Evolutionary conservation across 2,113 vertebrate genomes (phyloP).

Genomic region (Phalacrocorax brasilianus): DNA sequence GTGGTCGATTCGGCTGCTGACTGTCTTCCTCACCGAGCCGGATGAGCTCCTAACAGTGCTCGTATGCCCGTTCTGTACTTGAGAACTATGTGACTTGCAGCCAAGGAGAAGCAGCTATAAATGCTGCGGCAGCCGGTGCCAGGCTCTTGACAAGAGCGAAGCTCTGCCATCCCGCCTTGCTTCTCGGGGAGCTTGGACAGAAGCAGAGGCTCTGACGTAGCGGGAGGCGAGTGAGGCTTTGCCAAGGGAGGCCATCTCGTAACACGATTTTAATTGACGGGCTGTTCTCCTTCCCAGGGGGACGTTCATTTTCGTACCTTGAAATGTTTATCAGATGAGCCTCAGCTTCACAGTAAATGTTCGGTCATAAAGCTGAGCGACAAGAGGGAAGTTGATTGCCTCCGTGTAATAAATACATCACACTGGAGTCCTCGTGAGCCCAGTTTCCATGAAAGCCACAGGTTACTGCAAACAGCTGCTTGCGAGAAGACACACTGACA

Average conservation of each 20-base stretch:
- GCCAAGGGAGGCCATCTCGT: neutral
- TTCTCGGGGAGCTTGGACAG: neutral
- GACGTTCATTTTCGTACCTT: slow-evolving; percentile 38
- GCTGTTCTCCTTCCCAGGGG: slow-evolving; percentile 21
- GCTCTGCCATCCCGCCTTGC: neutral
- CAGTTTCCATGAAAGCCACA: slow-evolving; percentile 68
- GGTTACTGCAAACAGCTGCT: slow-evolving; percentile 74
- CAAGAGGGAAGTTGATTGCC: slow-evolving; percentile 57
- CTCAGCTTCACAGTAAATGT: slow-evolving; percentile 1
- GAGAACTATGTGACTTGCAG: neutral
- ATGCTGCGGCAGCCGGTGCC: neutral
- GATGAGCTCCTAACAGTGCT: neutral
- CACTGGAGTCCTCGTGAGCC: slow-evolving; percentile 55
- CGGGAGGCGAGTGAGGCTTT: neutral
- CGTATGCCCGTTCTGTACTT: neutral
- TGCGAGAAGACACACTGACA: slow-evolving; percentile 63
- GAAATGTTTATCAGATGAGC: slow-evolving; percentile 66
- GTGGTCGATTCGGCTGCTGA: neutral
- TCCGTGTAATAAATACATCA: slow-evolving; percentile 72
- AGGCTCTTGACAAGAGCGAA: neutral
- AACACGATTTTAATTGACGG: slow-evolving; percentile 8
- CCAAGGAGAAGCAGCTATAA: neutral
- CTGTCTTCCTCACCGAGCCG: neutral
- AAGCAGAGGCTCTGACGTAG: neutral
- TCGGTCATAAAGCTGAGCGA: slow-evolving; percentile 47